Evolutionary conservation across 2,113 vertebrate genomes (phyloP).

Genomic region (Campylomormyrus tamandua): DNA sequence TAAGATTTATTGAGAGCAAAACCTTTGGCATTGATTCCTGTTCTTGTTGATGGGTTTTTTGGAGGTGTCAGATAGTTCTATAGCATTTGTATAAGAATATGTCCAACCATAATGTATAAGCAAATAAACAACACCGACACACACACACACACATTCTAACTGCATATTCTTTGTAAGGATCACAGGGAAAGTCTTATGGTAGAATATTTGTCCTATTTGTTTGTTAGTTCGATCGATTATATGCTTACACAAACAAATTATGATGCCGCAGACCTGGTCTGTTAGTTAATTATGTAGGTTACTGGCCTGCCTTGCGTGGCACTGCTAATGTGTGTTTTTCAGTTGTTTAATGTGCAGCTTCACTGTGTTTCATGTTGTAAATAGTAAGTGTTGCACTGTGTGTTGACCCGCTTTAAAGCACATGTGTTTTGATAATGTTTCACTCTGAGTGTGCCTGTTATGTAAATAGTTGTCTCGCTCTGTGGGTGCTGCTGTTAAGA

Average conservation of each 20-base stretch:
- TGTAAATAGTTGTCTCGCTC: background rate
- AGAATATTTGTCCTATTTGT: background rate
- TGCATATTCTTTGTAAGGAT: background rate
- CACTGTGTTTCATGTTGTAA: background rate
- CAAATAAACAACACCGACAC: background rate
- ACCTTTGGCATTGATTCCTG: background rate
- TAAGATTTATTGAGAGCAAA: conserved; percentile 7
- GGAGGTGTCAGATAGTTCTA: background rate
- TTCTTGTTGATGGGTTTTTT: background rate
- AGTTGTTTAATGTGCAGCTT: background rate
- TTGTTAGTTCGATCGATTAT: background rate
- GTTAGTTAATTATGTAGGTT: background rate
- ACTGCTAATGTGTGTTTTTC: background rate
- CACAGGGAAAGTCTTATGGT: background rate
- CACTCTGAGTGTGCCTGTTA: background rate
- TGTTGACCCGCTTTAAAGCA: background rate
- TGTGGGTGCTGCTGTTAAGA: background rate
- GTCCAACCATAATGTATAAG: background rate
- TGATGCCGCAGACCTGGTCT: background rate
- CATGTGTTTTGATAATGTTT: background rate
- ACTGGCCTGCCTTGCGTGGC: background rate
- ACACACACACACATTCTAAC: background rate
- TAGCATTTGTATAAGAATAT: background rate
- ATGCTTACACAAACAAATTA: background rate
- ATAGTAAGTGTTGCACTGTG: background rate